Evolutionary conservation across 2,888 invertebrate genomes (phyloP).

Genomic region (Limenitis camilla): DNA sequence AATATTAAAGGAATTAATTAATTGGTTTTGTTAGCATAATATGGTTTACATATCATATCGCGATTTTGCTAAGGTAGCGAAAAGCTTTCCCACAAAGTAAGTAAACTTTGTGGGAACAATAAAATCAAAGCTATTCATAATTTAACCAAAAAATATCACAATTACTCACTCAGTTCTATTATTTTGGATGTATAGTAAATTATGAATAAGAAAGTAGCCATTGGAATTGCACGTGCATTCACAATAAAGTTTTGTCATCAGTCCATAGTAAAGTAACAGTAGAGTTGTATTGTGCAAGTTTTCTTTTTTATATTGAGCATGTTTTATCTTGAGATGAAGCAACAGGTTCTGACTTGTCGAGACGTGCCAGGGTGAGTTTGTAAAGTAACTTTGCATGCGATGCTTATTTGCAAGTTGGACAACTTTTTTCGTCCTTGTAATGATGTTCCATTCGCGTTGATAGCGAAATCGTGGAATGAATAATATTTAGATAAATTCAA

Average conservation of each 20-base stretch:
- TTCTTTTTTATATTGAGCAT: conserved; percentile 30
- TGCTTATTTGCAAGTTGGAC: background rate
- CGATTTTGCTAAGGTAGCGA: too few relatives aligned
- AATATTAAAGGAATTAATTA: too few relatives aligned
- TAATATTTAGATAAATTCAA: too few relatives aligned
- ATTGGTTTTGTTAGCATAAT: too few relatives aligned
- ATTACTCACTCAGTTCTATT: background rate
- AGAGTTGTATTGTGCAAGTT: conserved; percentile 23
- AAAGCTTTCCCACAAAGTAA: background rate
- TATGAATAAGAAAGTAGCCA: conserved; percentile 13
- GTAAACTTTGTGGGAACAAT: too few relatives aligned
- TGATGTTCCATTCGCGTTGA: too few relatives aligned
- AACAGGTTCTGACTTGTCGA: conserved; percentile 57
- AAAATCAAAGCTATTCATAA: background rate
- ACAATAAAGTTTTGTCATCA: conserved; percentile 18
- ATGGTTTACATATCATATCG: too few relatives aligned
- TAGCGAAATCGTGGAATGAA: too few relatives aligned
- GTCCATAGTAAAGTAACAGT: conserved; percentile 22
- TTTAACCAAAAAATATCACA: too few relatives aligned
- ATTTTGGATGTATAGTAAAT: conserved; percentile 1
- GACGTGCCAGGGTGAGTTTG: conserved; percentile 20
- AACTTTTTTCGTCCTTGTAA: background rate
- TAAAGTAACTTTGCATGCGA: conserved; percentile 4
- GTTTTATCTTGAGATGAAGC: conserved; percentile 38
- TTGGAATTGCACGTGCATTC: conserved; percentile 26